phyloP scores from a whole-genome alignment of 1,140 invertebrate genomes.

The Bombus affinis region DNA sequence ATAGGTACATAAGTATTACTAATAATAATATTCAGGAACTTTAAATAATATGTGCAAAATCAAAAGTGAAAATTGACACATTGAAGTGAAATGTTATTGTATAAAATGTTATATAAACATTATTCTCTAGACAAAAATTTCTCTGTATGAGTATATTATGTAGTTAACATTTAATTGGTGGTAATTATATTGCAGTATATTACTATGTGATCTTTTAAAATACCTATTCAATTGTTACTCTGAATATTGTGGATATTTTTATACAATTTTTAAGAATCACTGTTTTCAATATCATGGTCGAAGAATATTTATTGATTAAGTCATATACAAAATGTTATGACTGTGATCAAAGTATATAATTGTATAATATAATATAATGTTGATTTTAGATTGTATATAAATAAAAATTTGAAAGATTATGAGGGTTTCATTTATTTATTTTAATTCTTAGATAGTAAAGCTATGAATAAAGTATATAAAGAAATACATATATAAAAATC shows the following conservation, averaged over 20 bases:
- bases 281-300: conserved; percentile 27
- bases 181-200: conserved; percentile 43
- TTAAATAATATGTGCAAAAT: too few relatives aligned
- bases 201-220: not conserved
- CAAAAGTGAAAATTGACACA: too few relatives aligned
- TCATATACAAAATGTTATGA: conserved; percentile 45
- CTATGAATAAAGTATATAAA: conserved; percentile 13
- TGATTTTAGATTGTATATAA: conserved; percentile 23
- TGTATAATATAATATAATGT: too few relatives aligned
- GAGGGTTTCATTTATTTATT: conserved; percentile 11
- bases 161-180: conserved; percentile 47
- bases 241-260: conserved; percentile 35
- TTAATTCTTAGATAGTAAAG: not conserved
- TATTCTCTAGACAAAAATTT: not conserved
- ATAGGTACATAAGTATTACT: conserved; percentile 82
- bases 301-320: conserved; percentile 38
- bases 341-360: conserved; percentile 56
- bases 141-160: conserved; percentile 21
- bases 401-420: conserved; percentile 35
- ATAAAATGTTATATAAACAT: conserved; percentile 28
- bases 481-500: not conserved
- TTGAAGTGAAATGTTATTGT: conserved; percentile 6
- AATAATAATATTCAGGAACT: conserved; percentile 75
- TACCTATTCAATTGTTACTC: not conserved
- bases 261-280: not conserved